These are phyloP conservation scores for Sympetrum striolatum DNA, from an alignment of 2,888 invertebrate species.

Conservation along the genomic window DNA sequence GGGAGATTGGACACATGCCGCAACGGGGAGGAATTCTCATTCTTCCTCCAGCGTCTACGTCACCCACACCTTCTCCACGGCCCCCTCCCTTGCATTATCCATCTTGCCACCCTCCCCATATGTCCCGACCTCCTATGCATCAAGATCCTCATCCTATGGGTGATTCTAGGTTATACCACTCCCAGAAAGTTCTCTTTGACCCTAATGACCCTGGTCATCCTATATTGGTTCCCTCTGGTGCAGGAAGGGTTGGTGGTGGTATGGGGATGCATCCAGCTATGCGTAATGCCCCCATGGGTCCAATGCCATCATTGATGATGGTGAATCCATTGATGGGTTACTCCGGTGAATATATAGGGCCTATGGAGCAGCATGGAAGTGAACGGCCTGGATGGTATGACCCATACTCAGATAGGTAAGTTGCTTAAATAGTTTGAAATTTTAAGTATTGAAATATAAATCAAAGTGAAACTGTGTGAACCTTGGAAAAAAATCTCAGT, in stretches of 20 bases:
- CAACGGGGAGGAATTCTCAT: constrained; percentile 38
- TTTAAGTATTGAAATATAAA: too few relatives aligned
- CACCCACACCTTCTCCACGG: constrained; percentile 1
- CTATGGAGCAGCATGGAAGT: constrained; percentile 55
- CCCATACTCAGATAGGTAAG: constrained; percentile 63
- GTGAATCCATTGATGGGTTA: constrained; percentile 33
- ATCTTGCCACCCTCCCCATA: constrained; percentile 9
- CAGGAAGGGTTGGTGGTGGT: constrained; percentile 56
- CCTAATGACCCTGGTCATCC: constrained; percentile 74
- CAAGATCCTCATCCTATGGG: constrained; percentile 45
- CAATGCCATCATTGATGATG: neutral
- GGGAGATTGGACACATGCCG: neutral
- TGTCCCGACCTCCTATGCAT: constrained; percentile 48
- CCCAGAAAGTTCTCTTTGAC: constrained; percentile 66
- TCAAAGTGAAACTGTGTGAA: too few relatives aligned
- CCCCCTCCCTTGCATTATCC: constrained; percentile 5
- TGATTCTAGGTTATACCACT: constrained; percentile 49
- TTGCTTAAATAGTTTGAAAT: neutral
- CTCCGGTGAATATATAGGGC: neutral
- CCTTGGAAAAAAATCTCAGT: too few relatives aligned
- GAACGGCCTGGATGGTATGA: constrained; percentile 67
- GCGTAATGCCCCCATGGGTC: neutral
- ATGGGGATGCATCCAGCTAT: constrained; percentile 45
- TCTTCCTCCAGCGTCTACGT: constrained; percentile 25
- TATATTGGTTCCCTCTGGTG: constrained; percentile 69